phyloP scores from a whole-genome alignment of 2,113 vertebrate genomes.

The Trematocara stigmaticum region DNA sequence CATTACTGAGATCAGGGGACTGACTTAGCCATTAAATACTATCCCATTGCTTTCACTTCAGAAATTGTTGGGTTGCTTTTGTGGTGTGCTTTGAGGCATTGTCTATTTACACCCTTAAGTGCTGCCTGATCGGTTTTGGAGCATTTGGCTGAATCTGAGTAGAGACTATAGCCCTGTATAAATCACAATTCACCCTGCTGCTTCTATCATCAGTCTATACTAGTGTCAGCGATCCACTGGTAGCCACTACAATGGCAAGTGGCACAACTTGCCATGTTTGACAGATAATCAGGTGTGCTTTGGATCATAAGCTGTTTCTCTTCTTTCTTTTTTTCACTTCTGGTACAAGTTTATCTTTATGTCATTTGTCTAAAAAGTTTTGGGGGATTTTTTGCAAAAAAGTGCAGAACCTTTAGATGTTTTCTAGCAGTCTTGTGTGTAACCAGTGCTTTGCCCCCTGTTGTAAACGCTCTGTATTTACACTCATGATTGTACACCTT shows the following conservation, averaged over 20 bases:
- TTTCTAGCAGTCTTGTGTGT: background rate
- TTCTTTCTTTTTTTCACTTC: background rate
- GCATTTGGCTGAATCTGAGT: background rate
- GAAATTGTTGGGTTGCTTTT: background rate
- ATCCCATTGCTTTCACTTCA: background rate
- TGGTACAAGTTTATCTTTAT: background rate
- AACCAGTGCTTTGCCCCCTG: background rate
- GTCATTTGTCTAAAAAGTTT: background rate
- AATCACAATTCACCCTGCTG: background rate
- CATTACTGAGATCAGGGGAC: background rate
- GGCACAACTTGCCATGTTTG: background rate
- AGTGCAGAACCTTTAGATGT: background rate
- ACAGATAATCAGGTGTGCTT: background rate
- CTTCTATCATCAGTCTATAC: background rate
- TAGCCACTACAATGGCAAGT: background rate
- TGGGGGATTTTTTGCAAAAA: background rate
- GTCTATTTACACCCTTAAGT: background rate
- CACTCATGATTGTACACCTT: background rate
- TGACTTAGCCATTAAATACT: background rate
- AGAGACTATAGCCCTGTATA: background rate
- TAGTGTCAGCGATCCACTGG: background rate
- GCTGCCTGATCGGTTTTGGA: background rate
- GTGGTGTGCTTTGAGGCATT: background rate
- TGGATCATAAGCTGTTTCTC: background rate
- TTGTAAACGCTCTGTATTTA: background rate